Evolutionary conservation across 2,113 vertebrate genomes (phyloP).

Genomic region (Opisthocomus hoazin): DNA sequence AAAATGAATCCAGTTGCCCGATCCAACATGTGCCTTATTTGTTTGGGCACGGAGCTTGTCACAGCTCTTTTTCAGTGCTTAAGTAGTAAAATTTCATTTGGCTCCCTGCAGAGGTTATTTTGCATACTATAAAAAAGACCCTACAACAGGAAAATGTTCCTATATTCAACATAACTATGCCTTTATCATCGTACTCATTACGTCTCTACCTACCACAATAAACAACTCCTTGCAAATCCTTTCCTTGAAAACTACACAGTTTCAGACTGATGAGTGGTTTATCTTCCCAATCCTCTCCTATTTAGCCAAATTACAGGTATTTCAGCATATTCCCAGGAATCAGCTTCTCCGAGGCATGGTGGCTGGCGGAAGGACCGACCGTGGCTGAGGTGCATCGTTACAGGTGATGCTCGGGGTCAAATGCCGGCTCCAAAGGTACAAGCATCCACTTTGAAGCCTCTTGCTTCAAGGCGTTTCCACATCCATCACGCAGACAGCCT

Average conservation of each 20-base stretch:
- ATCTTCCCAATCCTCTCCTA: background rate
- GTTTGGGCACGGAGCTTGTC: background rate
- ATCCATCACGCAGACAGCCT: background rate
- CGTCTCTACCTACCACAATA: background rate
- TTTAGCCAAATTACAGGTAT: background rate
- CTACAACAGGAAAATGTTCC: background rate
- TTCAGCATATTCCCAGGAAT: background rate
- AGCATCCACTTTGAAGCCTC: background rate
- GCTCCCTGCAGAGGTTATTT: background rate
- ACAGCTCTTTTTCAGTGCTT: background rate
- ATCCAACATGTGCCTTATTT: background rate
- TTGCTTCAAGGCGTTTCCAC: background rate
- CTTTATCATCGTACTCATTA: background rate
- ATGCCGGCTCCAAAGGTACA: background rate
- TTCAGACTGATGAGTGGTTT: background rate
- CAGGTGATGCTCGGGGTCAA: background rate
- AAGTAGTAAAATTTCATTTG: background rate
- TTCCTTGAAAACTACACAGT: background rate
- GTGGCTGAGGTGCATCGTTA: fast-evolving
- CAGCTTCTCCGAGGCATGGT: fast-evolving
- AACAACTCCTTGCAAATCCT: background rate
- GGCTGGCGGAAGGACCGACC: background rate
- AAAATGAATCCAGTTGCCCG: background rate
- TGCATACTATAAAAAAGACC: background rate
- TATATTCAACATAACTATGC: background rate